Evolutionary conservation across 1,140 invertebrate genomes (phyloP).

Genomic region (Octopus sinensis): DNA sequence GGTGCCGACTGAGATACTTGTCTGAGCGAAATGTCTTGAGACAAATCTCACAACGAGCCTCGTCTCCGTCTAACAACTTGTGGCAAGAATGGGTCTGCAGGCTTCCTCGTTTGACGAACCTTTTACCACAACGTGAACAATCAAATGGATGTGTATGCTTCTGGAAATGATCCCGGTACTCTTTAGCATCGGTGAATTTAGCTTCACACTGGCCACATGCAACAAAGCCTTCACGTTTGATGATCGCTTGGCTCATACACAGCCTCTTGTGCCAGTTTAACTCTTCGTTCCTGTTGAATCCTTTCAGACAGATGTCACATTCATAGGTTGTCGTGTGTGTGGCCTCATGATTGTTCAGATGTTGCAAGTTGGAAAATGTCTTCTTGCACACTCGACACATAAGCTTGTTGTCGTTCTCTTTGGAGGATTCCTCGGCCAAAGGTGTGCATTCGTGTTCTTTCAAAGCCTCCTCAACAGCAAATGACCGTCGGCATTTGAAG

Average conservation of each 20-base stretch:
- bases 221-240: slow-evolving; percentile 33
- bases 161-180: slow-evolving; percentile 50
- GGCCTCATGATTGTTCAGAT: slow-evolving; percentile 42
- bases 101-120: slow-evolving; percentile 49
- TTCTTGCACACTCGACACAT: slow-evolving; percentile 45
- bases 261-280: slow-evolving; percentile 40
- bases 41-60: slow-evolving; percentile 36
- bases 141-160: slow-evolving; percentile 55
- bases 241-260: slow-evolving; percentile 31
- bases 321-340: slow-evolving; percentile 37
- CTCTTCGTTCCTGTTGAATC: slow-evolving; percentile 36
- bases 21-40: slow-evolving; percentile 37
- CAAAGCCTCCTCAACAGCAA: slow-evolving; percentile 38
- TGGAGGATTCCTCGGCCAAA: not conserved
- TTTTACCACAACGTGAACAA: slow-evolving; percentile 53
- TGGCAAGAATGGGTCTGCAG: slow-evolving; percentile 47
- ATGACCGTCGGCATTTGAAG: slow-evolving; percentile 42
- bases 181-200: slow-evolving; percentile 39
- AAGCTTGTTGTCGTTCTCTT: slow-evolving; percentile 27
- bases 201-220: slow-evolving; percentile 41
- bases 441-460: slow-evolving; percentile 34
- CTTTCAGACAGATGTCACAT: slow-evolving; percentile 18
- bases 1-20: slow-evolving; percentile 37
- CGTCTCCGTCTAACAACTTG: slow-evolving; percentile 19
- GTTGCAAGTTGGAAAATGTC: slow-evolving; percentile 42